phyloP scores from a whole-genome alignment of 92 coral and sea anemone species.

The Epizoanthus rinbou region DNA sequence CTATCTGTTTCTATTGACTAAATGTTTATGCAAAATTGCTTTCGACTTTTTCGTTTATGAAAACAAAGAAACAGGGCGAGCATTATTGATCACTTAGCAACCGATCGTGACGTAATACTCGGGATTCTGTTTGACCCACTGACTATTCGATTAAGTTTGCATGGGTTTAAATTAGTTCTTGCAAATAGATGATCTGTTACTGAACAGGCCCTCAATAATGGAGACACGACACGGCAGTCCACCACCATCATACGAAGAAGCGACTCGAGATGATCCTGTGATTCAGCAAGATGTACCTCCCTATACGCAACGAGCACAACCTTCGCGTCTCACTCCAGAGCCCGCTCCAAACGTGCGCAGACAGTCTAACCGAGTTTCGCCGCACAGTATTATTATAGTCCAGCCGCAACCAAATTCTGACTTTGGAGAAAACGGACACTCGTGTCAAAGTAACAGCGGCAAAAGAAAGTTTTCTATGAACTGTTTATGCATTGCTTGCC shows the following conservation, averaged over 20 bases:
- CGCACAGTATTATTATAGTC: not conserved
- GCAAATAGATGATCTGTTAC: too few relatives aligned
- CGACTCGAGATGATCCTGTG: conserved; percentile 50
- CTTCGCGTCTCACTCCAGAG: not conserved
- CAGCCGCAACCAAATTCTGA: conserved; percentile 21
- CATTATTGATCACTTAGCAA: too few relatives aligned
- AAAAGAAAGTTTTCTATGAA: conserved; percentile 53
- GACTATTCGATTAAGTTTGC: too few relatives aligned
- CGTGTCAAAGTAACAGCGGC: not conserved
- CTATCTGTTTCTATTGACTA: too few relatives aligned
- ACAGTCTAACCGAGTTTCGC: conserved; percentile 19
- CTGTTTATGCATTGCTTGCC: conserved; percentile 74
- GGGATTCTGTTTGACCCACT: too few relatives aligned
- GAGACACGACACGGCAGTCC: conserved; percentile 39
- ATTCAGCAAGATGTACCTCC: conserved; percentile 59
- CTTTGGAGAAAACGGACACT: not conserved
- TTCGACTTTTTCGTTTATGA: too few relatives aligned
- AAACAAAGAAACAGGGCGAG: too few relatives aligned
- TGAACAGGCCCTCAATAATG: too few relatives aligned
- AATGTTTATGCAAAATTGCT: too few relatives aligned
- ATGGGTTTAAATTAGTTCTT: too few relatives aligned
- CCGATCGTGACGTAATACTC: too few relatives aligned
- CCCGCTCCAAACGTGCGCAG: conserved; percentile 1
- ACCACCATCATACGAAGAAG: conserved; percentile 77
- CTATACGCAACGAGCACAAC: conserved; percentile 1